A percentile compares a stretch with the other conserved stretches of the same genome.
phyloP scores from a whole-genome alignment of 2,888 invertebrate species.

The Phortica magna region DNA sequence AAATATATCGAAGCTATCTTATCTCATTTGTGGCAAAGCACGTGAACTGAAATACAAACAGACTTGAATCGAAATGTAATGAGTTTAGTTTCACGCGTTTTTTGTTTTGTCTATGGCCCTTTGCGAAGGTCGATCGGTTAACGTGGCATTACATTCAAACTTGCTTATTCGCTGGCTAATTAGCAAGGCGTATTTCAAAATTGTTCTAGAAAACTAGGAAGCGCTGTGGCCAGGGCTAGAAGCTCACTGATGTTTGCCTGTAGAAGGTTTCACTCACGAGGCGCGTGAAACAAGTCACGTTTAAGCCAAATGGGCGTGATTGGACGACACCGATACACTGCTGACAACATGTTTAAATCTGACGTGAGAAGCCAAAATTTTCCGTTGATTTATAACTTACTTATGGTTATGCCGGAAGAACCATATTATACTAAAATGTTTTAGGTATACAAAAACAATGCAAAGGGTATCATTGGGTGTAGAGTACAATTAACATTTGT shows the following conservation, averaged over 20 bases:
- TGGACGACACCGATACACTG: too few species aligned
- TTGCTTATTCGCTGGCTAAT: neutral
- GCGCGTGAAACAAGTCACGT: too few species aligned
- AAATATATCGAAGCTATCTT: conserved; percentile 51
- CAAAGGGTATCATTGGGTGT: too few species aligned
- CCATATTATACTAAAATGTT: too few species aligned
- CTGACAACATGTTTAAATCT: too few species aligned
- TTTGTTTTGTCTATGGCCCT: conserved; percentile 27
- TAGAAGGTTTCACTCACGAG: neutral
- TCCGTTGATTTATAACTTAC: too few species aligned
- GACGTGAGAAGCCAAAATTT: too few species aligned
- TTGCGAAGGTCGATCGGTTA: neutral
- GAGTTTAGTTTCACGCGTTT: conserved; percentile 34
- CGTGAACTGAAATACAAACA: conserved; percentile 59
- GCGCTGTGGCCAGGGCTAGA: neutral
- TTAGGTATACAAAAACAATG: too few species aligned
- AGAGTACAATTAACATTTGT: too few species aligned
- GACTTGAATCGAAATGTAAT: neutral
- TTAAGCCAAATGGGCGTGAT: too few species aligned
- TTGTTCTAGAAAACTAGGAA: neutral
- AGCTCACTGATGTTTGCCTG: neutral
- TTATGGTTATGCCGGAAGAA: too few species aligned
- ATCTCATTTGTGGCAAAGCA: conserved; percentile 62
- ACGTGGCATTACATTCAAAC: neutral
- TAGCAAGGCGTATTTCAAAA: neutral